Evolutionary conservation across 1,140 invertebrate genomes (phyloP).

Genomic region (Campoletis sonorensis): DNA sequence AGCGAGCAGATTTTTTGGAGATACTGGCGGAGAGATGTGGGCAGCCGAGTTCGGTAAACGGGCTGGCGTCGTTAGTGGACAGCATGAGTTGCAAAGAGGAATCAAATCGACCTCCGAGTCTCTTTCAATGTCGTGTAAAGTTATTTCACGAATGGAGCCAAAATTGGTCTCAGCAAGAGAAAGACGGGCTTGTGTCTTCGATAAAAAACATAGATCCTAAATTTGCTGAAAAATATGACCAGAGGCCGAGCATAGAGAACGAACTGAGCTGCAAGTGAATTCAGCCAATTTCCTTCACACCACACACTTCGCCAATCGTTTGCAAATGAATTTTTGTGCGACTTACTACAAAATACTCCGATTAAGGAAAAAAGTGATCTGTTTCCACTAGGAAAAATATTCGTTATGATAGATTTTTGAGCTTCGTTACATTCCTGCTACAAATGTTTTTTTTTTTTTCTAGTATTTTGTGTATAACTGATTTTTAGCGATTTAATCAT

Average conservation of each 20-base stretch:
- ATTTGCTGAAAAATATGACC: slow-evolving; percentile 84
- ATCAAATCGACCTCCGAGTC: slow-evolving; percentile 83
- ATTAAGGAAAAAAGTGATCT: background rate
- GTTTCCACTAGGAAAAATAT: background rate
- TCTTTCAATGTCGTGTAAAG: slow-evolving; percentile 93
- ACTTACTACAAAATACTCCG: background rate
- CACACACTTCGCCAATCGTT: background rate
- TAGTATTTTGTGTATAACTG: no score
- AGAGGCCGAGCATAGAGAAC: slow-evolving; percentile 74
- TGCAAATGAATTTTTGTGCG: background rate
- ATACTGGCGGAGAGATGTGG: slow-evolving; percentile 84
- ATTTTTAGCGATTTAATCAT: no score
- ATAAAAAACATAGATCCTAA: slow-evolving; percentile 83
- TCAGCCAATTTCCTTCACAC: background rate
- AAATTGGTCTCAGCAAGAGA: slow-evolving; percentile 87
- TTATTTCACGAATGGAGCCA: slow-evolving; percentile 91
- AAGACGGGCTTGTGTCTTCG: slow-evolving; percentile 81
- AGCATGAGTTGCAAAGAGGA: slow-evolving; percentile 81
- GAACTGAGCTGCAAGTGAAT: slow-evolving; percentile 33
- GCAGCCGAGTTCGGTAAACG: slow-evolving; percentile 82
- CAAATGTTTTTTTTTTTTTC: background rate
- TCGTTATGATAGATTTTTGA: background rate
- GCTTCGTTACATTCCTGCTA: slow-evolving; percentile 35
- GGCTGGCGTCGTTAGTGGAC: slow-evolving; percentile 83
- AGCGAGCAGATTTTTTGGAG: slow-evolving; percentile 88